Percentiles rank a stretch among this genome's conserved stretches.
Conservation (phyloP, 1,140 invertebrate genomes). For the Papilio xuthus region DNA sequence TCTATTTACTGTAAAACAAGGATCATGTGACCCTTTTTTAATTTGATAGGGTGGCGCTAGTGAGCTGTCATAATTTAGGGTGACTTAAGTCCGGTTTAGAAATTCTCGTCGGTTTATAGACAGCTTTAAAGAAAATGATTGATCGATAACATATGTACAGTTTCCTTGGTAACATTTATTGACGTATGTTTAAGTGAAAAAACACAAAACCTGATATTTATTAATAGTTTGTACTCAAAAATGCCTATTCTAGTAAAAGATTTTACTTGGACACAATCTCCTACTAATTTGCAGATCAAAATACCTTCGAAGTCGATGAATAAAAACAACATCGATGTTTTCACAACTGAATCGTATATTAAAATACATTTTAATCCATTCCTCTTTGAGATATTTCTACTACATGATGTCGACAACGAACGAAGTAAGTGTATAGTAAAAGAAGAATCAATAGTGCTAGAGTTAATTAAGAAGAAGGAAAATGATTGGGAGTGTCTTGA, state of each 20-base stretch:
- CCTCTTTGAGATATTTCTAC: conserved; percentile 86
- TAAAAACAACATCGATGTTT: conserved; percentile 83
- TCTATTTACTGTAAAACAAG: no score
- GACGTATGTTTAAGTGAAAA: not conserved
- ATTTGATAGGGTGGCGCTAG: no score
- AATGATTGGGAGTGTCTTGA: conserved; percentile 83
- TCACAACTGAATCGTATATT: conserved; percentile 84
- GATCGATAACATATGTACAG: not conserved
- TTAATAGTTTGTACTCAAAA: conserved; percentile 33
- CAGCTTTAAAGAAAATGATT: conserved; percentile 11
- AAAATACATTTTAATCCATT: conserved; percentile 86
- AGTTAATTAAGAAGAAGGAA: conserved; percentile 82
- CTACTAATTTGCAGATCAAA: conserved; percentile 80
- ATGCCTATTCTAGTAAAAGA: conserved; percentile 89
- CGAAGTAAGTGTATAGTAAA: conserved; percentile 83
- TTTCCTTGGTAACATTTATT: conserved; percentile 21
- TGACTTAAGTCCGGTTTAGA: not conserved
- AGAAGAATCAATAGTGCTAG: conserved; percentile 82
- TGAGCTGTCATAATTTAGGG: not conserved
- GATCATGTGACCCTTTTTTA: no score
- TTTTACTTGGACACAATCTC: conserved; percentile 86
- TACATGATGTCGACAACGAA: conserved; percentile 80
- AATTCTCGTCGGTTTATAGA: no score
- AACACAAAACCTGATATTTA: not conserved
- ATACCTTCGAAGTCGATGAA: conserved; percentile 81